Percentiles rank a stretch among this genome's conserved stretches.
Evolutionary conservation across 2,797 vertebrate genomes (phyloP).

Genomic region (Myripristis jacobus): DNA sequence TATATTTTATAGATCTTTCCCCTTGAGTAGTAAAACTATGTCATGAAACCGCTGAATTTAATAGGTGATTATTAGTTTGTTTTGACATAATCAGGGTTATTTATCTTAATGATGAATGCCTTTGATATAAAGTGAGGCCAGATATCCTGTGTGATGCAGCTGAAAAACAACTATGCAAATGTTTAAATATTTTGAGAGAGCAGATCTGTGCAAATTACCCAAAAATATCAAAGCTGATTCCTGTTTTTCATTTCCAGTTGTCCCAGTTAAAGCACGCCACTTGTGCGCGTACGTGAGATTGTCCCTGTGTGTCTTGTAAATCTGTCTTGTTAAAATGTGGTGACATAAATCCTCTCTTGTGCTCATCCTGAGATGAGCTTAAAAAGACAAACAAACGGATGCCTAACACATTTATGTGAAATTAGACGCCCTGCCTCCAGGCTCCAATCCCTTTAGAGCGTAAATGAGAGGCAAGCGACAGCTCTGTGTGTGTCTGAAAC

Average conservation of each 20-base stretch:
- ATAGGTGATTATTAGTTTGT: background rate
- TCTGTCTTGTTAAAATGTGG: slow-evolving; percentile 36
- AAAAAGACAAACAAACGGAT: slow-evolving; percentile 56
- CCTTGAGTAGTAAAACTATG: background rate
- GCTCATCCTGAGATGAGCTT: slow-evolving; percentile 37
- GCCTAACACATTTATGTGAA: slow-evolving; percentile 47
- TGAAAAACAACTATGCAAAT: slow-evolving; percentile 16
- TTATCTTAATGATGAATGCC: background rate
- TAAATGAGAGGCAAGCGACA: slow-evolving; percentile 58
- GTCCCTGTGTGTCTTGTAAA: slow-evolving; percentile 41
- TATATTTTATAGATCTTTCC: slow-evolving; percentile 21
- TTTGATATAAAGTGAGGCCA: background rate
- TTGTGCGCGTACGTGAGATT: slow-evolving; percentile 6
- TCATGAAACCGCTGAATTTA: background rate
- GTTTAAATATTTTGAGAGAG: slow-evolving; percentile 18
- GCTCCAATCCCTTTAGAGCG: slow-evolving; percentile 62
- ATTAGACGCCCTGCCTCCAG: slow-evolving; percentile 54
- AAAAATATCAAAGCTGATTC: slow-evolving; percentile 17
- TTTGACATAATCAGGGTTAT: slow-evolving; percentile 2
- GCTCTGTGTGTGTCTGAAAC: slow-evolving; percentile 47
- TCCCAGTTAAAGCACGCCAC: slow-evolving; percentile 36
- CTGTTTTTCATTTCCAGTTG: slow-evolving; percentile 23
- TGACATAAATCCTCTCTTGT: slow-evolving; percentile 53
- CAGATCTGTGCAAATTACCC: slow-evolving; percentile 21
- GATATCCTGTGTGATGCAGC: background rate